These are phyloP conservation scores for Agrotis segetum DNA, from an alignment of 2,888 invertebrate species.

Conservation along the genomic window DNA sequence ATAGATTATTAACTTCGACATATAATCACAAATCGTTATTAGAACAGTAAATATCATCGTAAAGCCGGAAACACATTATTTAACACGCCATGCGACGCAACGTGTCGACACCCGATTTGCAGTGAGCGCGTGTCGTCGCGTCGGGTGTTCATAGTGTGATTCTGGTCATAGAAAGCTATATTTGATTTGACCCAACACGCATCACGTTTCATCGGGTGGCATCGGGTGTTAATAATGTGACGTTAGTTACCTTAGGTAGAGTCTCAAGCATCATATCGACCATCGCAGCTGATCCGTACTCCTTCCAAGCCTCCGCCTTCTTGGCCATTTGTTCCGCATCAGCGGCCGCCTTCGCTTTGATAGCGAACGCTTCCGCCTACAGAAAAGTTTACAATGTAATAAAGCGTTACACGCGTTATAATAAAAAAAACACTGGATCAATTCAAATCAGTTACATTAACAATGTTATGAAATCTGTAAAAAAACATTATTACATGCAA, in stretches of 20 bases:
- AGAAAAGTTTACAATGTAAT: slow-evolving; percentile 31
- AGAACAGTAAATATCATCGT: slow-evolving; percentile 7
- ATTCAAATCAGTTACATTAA: slow-evolving; percentile 28
- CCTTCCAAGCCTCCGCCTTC: slow-evolving; percentile 99
- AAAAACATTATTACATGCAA: neutral
- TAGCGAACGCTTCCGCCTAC: slow-evolving; percentile 97
- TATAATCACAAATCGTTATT: slow-evolving; percentile 7
- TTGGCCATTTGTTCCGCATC: slow-evolving; percentile 99
- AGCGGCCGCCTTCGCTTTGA: slow-evolving; percentile 98
- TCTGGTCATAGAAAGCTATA: too few species aligned
- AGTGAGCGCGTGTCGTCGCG: too few species aligned
- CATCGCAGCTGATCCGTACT: slow-evolving; percentile 98
- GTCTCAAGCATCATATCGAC: slow-evolving; percentile 99
- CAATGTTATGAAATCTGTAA: neutral
- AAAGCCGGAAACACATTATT: too few species aligned
- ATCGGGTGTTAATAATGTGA: too few species aligned
- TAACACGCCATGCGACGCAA: too few species aligned
- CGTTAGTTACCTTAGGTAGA: slow-evolving; percentile 95
- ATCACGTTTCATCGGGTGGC: too few species aligned
- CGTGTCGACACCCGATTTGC: too few species aligned
- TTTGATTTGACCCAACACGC: too few species aligned
- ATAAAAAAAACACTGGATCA: slow-evolving; percentile 24
- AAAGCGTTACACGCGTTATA: slow-evolving; percentile 28
- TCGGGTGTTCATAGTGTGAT: too few species aligned
- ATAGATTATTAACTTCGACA: too few species aligned